Percentiles rank a stretch among this genome's conserved stretches.
Evolutionary conservation across 1,140 invertebrate species (phyloP).

Genomic region (Nixonia krombeini): DNA sequence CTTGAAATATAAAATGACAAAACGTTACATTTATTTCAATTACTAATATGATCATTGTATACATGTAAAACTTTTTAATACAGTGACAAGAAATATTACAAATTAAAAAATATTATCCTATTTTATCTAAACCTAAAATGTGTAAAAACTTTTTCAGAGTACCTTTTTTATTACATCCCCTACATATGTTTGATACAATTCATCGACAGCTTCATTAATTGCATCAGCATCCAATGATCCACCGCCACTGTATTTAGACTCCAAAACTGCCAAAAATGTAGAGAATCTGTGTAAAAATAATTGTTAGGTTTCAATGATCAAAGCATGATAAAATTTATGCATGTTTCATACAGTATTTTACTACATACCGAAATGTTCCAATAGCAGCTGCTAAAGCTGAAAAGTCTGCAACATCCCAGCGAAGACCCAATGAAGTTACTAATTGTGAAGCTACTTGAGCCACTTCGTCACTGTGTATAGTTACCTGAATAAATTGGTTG

Average conservation of each 20-base stretch:
- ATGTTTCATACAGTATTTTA: too few relatives aligned
- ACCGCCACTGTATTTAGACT: conserved; percentile 77
- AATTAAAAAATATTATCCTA: too few relatives aligned
- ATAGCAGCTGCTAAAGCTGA: conserved; percentile 76
- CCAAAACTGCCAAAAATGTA: conserved; percentile 81
- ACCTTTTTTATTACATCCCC: conserved; percentile 88
- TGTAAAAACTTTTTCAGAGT: conserved; percentile 17
- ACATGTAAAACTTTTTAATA: too few relatives aligned
- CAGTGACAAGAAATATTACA: too few relatives aligned
- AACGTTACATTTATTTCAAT: not conserved
- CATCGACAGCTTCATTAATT: conserved; percentile 80
- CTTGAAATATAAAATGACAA: conserved; percentile 56
- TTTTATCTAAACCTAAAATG: too few relatives aligned
- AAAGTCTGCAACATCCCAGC: conserved; percentile 79
- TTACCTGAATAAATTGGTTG: conserved; percentile 68
- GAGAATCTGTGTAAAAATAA: conserved; percentile 72
- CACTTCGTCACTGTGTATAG: conserved; percentile 78
- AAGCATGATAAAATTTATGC: too few relatives aligned
- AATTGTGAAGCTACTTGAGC: conserved; percentile 77
- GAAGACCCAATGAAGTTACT: conserved; percentile 76
- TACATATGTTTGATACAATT: conserved; percentile 83
- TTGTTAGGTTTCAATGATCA: conserved; percentile 1
- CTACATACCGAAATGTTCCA: conserved; percentile 72
- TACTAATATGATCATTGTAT: not conserved
- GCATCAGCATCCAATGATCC: conserved; percentile 75